Percentiles rank a stretch among this genome's conserved stretches.
phyloP scores from a whole-genome alignment of 1,140 invertebrate species.

The Drosophila nigrodunni region DNA sequence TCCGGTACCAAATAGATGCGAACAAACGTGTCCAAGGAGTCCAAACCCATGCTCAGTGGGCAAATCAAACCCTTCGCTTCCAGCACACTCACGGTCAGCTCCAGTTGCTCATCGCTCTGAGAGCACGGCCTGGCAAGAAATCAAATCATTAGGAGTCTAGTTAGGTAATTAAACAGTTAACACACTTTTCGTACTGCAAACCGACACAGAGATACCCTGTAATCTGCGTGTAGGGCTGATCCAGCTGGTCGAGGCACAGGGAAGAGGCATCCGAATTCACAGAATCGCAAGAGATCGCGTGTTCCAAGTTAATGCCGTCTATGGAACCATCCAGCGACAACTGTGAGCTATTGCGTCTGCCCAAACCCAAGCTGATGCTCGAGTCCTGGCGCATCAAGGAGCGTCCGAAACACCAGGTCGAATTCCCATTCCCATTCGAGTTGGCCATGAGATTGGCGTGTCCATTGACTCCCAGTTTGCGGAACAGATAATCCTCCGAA shows the following conservation, averaged over 20 bases:
- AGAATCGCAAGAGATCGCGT: conserved; percentile 92
- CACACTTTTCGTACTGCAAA: conserved; percentile 91
- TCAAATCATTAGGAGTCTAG: too few species aligned
- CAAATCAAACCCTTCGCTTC: conserved; percentile 90
- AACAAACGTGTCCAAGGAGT: conserved; percentile 90
- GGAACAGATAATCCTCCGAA: conserved; percentile 82
- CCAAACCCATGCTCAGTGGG: conserved; percentile 86
- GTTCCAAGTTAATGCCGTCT: conserved; percentile 83
- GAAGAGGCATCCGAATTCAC: conserved; percentile 92
- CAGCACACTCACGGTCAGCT: conserved; percentile 90
- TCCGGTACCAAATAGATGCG: conserved; percentile 91
- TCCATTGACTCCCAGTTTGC: conserved; percentile 60
- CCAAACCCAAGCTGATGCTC: conserved; percentile 63
- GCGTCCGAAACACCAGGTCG: conserved; percentile 78
- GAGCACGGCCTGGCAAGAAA: conserved; percentile 33
- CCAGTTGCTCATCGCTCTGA: conserved; percentile 86
- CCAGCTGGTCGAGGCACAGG: conserved; percentile 89
- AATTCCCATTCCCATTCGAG: conserved; percentile 58
- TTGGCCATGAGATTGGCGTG: conserved; percentile 30
- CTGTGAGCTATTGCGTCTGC: conserved; percentile 79
- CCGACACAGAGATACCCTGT: conserved; percentile 92
- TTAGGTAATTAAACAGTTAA: background rate
- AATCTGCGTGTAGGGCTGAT: conserved; percentile 87
- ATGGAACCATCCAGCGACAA: conserved; percentile 62
- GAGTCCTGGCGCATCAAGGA: conserved; percentile 76